Evolutionary conservation across 1,140 invertebrate genomes (phyloP), one percentile per base, ranked within the genome.

Genomic region (Diachasmimorpha longicaudata): DNA sequence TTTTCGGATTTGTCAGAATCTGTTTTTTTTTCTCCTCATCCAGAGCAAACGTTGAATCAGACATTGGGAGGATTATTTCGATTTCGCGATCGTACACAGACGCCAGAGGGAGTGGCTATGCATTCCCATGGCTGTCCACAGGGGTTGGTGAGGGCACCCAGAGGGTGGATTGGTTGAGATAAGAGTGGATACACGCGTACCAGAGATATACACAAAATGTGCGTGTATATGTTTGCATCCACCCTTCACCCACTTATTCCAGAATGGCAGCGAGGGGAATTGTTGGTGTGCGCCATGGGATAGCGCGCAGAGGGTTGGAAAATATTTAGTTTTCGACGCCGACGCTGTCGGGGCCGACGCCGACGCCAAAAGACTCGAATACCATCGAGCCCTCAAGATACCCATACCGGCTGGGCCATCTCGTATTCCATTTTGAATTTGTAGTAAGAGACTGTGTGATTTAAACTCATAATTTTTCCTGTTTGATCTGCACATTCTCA

Each of bases 341-440:
- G 75, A 77, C 75, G 75, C 75, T 46, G n/a, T 77, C 8, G 37
- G 36, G 39, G 31, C 39, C 9, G 39, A 42, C 39, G 23, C 31
- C 37, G 66, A 68, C 66, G 55, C 66, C 31, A 21, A n/a, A 55
- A 58, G 58, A 75, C 39, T 55, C 44, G 31, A 52, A 70, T n/a
- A 39, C 67, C 74, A 68, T 48, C 74, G 52, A 68, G 46, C 42
- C 25, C 39, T 9, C 3, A 42, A 42, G 39, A 42, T 42, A 42
- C 39, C 39, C 39, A 9, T 42, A 42, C 39, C 39, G 39, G 39
- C 39, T 42, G 19, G 44, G 5, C 31, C 37, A 67, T 68, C 72
- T 75, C 74, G 81, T 75, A 79, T 69, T 79, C 78, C 77, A 81
- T 83, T 82, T 81, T 70, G 37, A 77, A 16, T 77, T 55, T 44